Evolutionary conservation across 2,113 vertebrate genomes (phyloP).

Genomic region (Hiodon tergisus): DNA sequence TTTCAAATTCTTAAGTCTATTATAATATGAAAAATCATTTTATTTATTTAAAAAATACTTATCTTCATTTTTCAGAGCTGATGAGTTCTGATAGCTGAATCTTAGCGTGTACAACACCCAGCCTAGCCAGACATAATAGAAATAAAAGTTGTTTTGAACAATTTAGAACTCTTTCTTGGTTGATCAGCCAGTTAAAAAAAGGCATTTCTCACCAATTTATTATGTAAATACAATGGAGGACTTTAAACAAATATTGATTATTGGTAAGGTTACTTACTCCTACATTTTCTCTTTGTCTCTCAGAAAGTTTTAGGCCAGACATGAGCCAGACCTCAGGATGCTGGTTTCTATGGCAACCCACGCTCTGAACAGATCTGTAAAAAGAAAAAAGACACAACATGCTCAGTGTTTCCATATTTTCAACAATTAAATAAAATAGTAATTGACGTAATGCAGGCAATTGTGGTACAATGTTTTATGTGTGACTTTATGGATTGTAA

Average conservation of each 20-base stretch:
- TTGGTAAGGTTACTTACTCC: neutral
- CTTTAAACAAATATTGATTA: too few species aligned
- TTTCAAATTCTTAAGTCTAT: neutral
- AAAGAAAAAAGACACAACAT: conserved; percentile 20
- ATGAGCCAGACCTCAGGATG: conserved; percentile 18
- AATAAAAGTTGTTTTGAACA: too few species aligned
- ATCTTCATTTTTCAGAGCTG: too few species aligned
- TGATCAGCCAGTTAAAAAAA: too few species aligned
- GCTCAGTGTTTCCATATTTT: conserved; percentile 30
- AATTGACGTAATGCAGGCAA: neutral
- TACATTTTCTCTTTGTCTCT: neutral
- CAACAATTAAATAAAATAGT: conserved; percentile 23
- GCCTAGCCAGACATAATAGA: too few species aligned
- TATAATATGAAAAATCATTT: too few species aligned
- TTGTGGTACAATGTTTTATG: neutral
- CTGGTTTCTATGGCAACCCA: conserved; percentile 54
- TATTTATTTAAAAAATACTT: too few species aligned
- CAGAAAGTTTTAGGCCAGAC: conserved; percentile 4
- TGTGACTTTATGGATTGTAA: neutral
- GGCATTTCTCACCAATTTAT: too few species aligned
- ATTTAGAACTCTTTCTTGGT: too few species aligned
- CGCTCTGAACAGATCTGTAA: conserved; percentile 35
- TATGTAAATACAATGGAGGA: too few species aligned
- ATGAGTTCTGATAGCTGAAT: too few species aligned
- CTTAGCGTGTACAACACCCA: too few species aligned